Conservation (phyloP, 2,888 invertebrate genomes). For the Micropterix aruncella region DNA sequence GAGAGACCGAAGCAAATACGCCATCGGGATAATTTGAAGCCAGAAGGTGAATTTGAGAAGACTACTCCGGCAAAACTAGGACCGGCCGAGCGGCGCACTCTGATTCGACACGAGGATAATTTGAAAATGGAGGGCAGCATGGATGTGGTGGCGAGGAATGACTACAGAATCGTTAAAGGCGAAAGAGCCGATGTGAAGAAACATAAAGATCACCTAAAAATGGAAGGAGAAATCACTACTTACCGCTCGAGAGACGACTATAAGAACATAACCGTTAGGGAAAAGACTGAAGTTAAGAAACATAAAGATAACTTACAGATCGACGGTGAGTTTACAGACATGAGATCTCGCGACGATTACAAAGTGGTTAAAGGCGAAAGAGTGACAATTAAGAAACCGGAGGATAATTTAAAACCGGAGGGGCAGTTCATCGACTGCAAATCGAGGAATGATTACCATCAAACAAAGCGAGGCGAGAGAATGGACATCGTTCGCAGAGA, state of each 20-base stretch:
- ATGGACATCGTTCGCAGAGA: conserved; percentile 44
- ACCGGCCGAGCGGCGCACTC: conserved; percentile 26
- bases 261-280: conserved; percentile 36
- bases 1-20: conserved; percentile 13
- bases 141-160: conserved; percentile 14
- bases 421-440: conserved; percentile 25
- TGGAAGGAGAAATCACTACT: conserved; percentile 47
- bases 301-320: conserved; percentile 44
- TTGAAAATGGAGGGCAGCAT: conserved; percentile 30
- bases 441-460: conserved; percentile 25
- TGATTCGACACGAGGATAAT: conserved; percentile 25
- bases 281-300: conserved; percentile 34
- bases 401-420: conserved; percentile 52
- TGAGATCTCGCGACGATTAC: conserved; percentile 35
- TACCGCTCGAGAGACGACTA: conserved; percentile 41
- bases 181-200: conserved; percentile 45
- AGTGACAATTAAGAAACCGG: conserved; percentile 40
- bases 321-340: conserved; percentile 40
- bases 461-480: conserved; percentile 35
- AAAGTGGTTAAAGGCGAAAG: conserved; percentile 43
- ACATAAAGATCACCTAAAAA: conserved; percentile 52
- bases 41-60: conserved; percentile 42
- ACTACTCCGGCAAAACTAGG: conserved; percentile 25
- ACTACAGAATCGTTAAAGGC: conserved; percentile 28
- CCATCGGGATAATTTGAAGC: conserved; percentile 44